A percentile compares a stretch with the other conserved stretches of the same genome.
Evolutionary conservation across 2,113 vertebrate genomes (phyloP).

Genomic region (Chloropsis hardwickii): DNA sequence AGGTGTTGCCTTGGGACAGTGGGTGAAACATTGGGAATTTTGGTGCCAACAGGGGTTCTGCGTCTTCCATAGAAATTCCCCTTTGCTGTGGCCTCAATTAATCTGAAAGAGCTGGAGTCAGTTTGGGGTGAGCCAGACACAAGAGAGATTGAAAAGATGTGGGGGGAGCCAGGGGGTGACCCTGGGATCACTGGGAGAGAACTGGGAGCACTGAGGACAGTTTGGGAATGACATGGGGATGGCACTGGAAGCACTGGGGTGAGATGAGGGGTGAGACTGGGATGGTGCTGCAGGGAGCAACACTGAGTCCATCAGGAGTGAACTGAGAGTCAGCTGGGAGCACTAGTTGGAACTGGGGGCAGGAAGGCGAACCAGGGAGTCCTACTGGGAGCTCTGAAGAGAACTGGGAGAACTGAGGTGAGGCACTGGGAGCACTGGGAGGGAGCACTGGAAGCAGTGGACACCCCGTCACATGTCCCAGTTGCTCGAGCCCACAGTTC

Average conservation of each 20-base stretch:
- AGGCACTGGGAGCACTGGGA: not conserved
- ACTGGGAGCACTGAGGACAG: not conserved
- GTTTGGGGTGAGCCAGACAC: not conserved
- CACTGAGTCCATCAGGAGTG: not conserved
- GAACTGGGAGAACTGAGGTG: no score
- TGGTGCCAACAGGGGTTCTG: not conserved
- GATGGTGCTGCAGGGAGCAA: not conserved
- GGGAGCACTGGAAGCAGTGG: not conserved
- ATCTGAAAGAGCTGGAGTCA: not conserved
- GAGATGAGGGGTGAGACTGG: not conserved
- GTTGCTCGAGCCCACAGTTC: not conserved
- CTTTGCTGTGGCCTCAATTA: not conserved
- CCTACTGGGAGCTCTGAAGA: not conserved
- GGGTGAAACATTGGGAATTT: not conserved
- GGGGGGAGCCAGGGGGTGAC: not conserved
- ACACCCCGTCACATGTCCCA: not conserved
- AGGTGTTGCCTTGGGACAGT: not conserved
- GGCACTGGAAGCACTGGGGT: not conserved
- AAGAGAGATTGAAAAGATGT: not conserved
- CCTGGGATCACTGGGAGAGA: not conserved
- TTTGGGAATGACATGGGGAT: not conserved
- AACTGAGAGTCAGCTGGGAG: not conserved
- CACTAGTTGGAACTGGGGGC: not conserved
- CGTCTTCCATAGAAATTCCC: not conserved
- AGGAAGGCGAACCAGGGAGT: not conserved